These are phyloP conservation scores for Halesus radiatus DNA, from an alignment of 1,140 invertebrate species.

Conservation along the genomic window DNA sequence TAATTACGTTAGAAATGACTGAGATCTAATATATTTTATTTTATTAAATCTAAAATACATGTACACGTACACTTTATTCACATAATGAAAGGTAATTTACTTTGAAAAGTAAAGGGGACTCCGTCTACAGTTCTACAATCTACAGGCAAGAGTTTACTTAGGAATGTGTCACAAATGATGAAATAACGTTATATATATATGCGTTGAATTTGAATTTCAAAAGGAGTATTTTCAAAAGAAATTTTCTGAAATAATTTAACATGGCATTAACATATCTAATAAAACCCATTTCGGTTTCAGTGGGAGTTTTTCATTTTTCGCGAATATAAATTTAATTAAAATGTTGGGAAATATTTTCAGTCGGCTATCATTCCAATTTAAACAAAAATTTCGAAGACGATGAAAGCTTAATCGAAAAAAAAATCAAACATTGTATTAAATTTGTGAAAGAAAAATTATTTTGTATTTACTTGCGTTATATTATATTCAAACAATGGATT, in stretches of 20 bases:
- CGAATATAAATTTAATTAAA: slow-evolving; percentile 14
- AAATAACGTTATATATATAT: slow-evolving; percentile 1
- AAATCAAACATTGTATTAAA: no score
- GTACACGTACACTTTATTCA: no score
- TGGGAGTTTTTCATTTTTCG: slow-evolving; percentile 12
- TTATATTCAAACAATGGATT: no score
- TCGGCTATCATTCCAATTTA: slow-evolving; percentile 22
- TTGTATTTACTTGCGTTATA: no score
- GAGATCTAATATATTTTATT: no score
- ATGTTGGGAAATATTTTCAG: background rate
- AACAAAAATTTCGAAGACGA: background rate
- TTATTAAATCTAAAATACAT: no score
- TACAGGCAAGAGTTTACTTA: background rate
- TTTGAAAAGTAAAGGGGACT: background rate
- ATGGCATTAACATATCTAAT: slow-evolving; percentile 27
- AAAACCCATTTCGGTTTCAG: slow-evolving; percentile 14
- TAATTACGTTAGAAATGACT: no score
- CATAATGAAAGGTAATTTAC: no score
- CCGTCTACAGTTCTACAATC: background rate
- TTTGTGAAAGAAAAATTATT: no score
- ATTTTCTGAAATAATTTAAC: slow-evolving; percentile 27
- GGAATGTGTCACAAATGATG: background rate
- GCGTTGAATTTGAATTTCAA: slow-evolving; percentile 22
- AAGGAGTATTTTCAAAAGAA: slow-evolving; percentile 25
- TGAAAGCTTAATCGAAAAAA: no score